A percentile compares a stretch with the other conserved stretches of the same genome.
phyloP scores from a whole-genome alignment of 2,888 invertebrate genomes.

The Lochmaea crataegi region DNA sequence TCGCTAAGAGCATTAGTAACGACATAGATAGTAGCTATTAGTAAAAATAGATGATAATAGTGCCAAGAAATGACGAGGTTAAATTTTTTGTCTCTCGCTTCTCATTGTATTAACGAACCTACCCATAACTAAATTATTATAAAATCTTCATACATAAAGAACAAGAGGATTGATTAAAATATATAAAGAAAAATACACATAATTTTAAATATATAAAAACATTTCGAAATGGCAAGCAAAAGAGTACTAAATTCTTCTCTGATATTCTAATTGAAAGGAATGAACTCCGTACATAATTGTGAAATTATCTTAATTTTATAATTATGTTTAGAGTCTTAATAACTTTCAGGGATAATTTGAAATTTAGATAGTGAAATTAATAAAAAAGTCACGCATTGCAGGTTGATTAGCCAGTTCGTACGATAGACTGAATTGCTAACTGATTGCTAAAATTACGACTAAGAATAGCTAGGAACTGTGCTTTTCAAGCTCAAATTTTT shows the following conservation, averaged over 20 bases:
- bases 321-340: not conserved
- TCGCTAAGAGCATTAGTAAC: slow-evolving; percentile 1
- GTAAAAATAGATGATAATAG: slow-evolving; percentile 19
- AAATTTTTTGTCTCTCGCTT: not conserved
- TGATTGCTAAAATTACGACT: slow-evolving; percentile 15
- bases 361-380: slow-evolving; percentile 35
- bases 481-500: slow-evolving; percentile 39
- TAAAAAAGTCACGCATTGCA: slow-evolving; percentile 24
- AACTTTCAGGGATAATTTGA: slow-evolving; percentile 31
- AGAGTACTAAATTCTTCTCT: not conserved
- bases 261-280: slow-evolving; percentile 4
- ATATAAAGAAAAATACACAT: not conserved
- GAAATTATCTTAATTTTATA: slow-evolving; percentile 3
- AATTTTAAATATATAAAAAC: not conserved
- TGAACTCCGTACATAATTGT: not conserved
- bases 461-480: slow-evolving; percentile 40
- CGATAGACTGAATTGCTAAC: slow-evolving; percentile 30
- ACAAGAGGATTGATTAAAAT: not conserved
- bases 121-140: not conserved
- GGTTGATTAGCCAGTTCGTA: slow-evolving; percentile 32
- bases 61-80: slow-evolving; percentile 15
- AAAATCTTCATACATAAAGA: not conserved
- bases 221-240: not conserved
- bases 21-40: not conserved
- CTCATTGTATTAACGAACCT: not conserved